These are phyloP conservation scores for Arctocebus calabarensis DNA, from an alignment of 2,797 vertebrate genomes.

Conservation along the genomic window DNA sequence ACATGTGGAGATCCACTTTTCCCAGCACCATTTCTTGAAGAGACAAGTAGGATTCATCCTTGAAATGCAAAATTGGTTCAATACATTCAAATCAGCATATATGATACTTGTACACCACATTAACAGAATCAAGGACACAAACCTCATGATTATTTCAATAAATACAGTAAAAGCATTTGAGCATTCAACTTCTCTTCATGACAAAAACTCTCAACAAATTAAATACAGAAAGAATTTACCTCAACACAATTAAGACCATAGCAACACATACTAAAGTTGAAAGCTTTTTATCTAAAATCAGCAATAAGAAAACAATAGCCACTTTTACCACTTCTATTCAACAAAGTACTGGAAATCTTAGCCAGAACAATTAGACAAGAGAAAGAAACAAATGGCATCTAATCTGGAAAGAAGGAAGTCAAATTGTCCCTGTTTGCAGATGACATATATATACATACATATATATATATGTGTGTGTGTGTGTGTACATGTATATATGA, in stretches of 20 bases:
- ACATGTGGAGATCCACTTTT: neutral
- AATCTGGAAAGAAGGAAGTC: neutral
- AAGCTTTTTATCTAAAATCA: neutral
- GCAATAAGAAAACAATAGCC: neutral
- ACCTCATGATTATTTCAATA: neutral
- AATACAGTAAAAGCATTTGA: neutral
- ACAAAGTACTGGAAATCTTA: neutral
- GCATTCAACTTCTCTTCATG: neutral
- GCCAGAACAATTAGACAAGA: neutral
- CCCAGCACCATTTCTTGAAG: neutral
- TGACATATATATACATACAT: neutral
- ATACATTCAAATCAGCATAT: neutral
- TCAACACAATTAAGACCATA: neutral
- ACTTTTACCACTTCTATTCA: neutral
- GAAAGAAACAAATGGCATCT: neutral
- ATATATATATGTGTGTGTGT: too few species aligned
- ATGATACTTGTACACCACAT: neutral
- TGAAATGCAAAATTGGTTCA: neutral
- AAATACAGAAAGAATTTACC: neutral
- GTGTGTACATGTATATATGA: too few species aligned
- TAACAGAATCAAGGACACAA: neutral
- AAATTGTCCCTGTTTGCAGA: neutral
- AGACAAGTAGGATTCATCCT: neutral
- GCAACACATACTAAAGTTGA: neutral
- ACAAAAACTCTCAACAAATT: neutral